phyloP scores from a whole-genome alignment of 1,140 invertebrate genomes.

The Ceratina japonica region DNA sequence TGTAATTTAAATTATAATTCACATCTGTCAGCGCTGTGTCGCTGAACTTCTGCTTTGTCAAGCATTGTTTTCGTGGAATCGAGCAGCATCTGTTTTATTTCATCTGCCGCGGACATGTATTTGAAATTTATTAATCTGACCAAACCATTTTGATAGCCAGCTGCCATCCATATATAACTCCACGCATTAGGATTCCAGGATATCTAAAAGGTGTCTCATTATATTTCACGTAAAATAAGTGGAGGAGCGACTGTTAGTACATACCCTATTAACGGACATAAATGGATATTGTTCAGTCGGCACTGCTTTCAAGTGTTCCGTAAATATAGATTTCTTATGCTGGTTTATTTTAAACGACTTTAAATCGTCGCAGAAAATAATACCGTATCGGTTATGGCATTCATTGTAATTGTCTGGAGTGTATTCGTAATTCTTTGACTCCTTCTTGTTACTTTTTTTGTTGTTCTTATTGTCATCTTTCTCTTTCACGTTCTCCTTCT shows the following conservation, averaged over 20 bases:
- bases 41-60: not conserved
- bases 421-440: conserved; percentile 67
- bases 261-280: conserved; percentile 71
- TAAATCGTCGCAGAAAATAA: conserved; percentile 72
- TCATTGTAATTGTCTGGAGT: conserved; percentile 70
- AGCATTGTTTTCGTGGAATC: conserved; percentile 49
- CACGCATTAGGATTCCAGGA: conserved; percentile 78
- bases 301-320: conserved; percentile 46
- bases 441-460: conserved; percentile 48
- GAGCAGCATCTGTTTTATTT: conserved; percentile 58
- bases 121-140: conserved; percentile 74
- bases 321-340: not conserved
- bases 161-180: conserved; percentile 76
- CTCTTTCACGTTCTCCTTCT: not conserved
- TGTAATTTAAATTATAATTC: not conserved
- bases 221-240: not conserved
- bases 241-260: conserved; percentile 15
- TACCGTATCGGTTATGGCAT: conserved; percentile 72
- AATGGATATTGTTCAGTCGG: conserved; percentile 74
- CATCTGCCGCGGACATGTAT: conserved; percentile 53
- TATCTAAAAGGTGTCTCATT: conserved; percentile 63
- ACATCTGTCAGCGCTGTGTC: not conserved
- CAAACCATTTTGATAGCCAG: conserved; percentile 78
- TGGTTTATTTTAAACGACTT: not conserved
- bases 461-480: conserved; percentile 22